Percentiles rank a stretch among this genome's conserved stretches.
phyloP scores from a whole-genome alignment of 2,113 vertebrate genomes.

The Pollimyrus isidori region DNA sequence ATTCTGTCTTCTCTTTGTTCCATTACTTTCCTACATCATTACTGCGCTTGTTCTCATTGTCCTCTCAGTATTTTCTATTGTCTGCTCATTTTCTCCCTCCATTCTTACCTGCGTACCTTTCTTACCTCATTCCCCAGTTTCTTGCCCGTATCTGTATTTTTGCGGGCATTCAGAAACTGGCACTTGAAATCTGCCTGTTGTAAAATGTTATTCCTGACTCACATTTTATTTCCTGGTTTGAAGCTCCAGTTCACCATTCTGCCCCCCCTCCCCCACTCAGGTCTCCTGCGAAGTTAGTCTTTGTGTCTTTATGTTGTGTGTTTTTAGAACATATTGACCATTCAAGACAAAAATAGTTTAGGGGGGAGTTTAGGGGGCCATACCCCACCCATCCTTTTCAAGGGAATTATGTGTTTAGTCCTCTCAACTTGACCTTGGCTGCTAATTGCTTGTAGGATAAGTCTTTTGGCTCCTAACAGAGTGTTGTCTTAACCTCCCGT shows the following conservation, averaged over 20 bases:
- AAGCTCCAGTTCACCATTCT: neutral
- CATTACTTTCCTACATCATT: neutral
- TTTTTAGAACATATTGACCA: neutral
- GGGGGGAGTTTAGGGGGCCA: neutral
- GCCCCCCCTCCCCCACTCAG: neutral
- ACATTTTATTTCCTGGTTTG: neutral
- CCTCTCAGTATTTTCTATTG: neutral
- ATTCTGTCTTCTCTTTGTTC: neutral
- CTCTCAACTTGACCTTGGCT: conserved; percentile 59
- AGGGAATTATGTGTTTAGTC: conserved; percentile 60
- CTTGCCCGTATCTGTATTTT: neutral
- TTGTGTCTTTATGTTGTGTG: conserved; percentile 8
- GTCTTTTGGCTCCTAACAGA: conserved; percentile 54
- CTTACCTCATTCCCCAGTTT: neutral
- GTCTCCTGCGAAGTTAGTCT: neutral
- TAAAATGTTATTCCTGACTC: neutral
- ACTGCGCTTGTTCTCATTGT: neutral
- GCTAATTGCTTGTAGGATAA: conserved; percentile 65
- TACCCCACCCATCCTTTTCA: conserved; percentile 41
- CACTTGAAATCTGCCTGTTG: neutral
- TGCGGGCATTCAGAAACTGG: neutral
- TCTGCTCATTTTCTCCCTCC: neutral
- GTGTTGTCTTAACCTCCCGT: conserved; percentile 63
- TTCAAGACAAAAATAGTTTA: neutral
- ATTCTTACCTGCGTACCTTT: neutral